Conservation (phyloP, 2,797 vertebrate genomes). For the Hydrocynus forskahlii region DNA sequence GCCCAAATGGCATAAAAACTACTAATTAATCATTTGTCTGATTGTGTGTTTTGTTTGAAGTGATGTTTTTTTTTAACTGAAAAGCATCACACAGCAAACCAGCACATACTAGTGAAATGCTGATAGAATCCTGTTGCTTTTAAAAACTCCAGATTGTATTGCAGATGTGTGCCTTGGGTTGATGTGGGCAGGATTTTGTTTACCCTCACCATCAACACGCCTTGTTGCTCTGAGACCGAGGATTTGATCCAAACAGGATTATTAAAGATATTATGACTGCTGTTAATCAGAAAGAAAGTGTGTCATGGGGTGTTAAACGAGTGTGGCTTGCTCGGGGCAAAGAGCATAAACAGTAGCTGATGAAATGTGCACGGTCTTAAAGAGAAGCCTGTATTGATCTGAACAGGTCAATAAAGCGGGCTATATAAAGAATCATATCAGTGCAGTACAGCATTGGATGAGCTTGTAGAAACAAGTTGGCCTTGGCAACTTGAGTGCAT, state of each 20-base stretch:
- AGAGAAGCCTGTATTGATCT: constrained; percentile 36
- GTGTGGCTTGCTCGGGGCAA: constrained; percentile 32
- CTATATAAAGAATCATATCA: constrained; percentile 22
- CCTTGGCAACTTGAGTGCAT: background rate
- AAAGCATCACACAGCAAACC: background rate
- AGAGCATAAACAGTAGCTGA: constrained; percentile 9
- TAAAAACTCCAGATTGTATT: background rate
- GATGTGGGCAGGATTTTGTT: constrained; percentile 63
- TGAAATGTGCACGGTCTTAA: constrained; percentile 12
- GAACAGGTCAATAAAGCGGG: constrained; percentile 16
- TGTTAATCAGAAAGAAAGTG: constrained; percentile 54
- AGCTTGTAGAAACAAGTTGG: constrained; percentile 4
- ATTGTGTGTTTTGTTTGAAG: background rate
- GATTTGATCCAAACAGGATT: constrained; percentile 49
- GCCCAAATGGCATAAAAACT: background rate
- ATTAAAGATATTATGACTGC: constrained; percentile 63
- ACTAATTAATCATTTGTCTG: background rate
- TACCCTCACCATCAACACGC: constrained; percentile 33
- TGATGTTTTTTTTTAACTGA: background rate
- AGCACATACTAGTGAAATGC: background rate
- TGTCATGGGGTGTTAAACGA: constrained; percentile 31
- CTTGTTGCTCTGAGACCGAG: constrained; percentile 33
- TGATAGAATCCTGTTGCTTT: background rate
- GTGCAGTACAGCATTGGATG: background rate
- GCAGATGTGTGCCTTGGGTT: constrained; percentile 61